These are phyloP conservation scores for Nymphalis c-album DNA, from an alignment of 2,888 invertebrate genomes.

Conservation along the genomic window DNA sequence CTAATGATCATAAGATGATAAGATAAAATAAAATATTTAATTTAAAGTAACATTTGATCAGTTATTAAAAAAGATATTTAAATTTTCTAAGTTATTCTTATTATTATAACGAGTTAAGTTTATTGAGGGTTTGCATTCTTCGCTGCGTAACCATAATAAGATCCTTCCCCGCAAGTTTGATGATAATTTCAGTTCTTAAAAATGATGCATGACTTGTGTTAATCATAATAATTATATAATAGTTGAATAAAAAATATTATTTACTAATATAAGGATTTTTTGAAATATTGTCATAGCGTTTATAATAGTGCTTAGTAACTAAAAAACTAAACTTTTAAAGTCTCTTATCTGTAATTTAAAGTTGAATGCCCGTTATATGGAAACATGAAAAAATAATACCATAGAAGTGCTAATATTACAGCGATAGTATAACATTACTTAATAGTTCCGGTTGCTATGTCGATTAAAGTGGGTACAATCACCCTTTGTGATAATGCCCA, in stretches of 20 bases:
- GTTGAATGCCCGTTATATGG: conserved; percentile 8
- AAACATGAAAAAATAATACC: conserved; percentile 22
- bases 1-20: no score
- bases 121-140: background rate
- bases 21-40: no score
- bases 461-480: conserved; percentile 30
- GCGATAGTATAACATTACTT: conserved; percentile 34
- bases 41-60: no score
- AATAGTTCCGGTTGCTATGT: conserved; percentile 38
- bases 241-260: background rate
- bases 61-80: no score
- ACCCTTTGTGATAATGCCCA: conserved; percentile 31
- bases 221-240: background rate
- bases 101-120: background rate
- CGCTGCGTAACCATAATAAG: background rate
- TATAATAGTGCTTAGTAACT: no score
- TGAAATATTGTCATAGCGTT: no score
- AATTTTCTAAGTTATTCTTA: no score
- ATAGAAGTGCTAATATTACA: conserved; percentile 31
- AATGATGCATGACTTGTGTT: background rate
- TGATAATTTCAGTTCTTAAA: conserved; percentile 11
- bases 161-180: conserved; percentile 8
- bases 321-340: background rate
- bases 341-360: background rate
- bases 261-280: background rate